phyloP scores from a whole-genome alignment of 2,797 vertebrate genomes.

The Eidolon dupreanum region DNA sequence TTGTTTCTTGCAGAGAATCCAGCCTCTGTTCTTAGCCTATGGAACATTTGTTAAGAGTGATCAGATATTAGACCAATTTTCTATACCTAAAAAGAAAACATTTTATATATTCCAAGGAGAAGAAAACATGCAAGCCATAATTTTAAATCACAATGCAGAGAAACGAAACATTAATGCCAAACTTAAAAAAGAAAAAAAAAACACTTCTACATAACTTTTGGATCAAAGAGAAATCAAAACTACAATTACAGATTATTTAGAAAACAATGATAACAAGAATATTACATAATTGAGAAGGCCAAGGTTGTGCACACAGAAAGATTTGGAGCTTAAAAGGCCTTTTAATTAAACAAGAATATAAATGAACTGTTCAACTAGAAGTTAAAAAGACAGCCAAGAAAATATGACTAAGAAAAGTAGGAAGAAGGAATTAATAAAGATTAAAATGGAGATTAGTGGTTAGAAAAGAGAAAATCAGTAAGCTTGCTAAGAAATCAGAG shows the following conservation, averaged over 20 bases:
- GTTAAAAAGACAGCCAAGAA: conserved; percentile 32
- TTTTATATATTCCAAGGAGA: not conserved
- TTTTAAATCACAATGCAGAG: not conserved
- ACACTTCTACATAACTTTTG: not conserved
- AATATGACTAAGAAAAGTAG: not conserved
- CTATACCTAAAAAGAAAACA: not conserved
- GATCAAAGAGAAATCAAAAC: not conserved
- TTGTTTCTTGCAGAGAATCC: not conserved
- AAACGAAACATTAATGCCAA: not conserved
- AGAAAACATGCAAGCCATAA: not conserved
- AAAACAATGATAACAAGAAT: not conserved
- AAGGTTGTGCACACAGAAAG: not conserved
- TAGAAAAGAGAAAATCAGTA: conserved; percentile 17
- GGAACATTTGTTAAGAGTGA: not conserved
- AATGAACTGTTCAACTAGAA: not conserved
- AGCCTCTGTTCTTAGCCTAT: not conserved
- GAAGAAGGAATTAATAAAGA: not conserved
- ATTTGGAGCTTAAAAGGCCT: not conserved
- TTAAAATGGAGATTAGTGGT: not conserved
- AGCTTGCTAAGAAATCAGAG: not conserved
- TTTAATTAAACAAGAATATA: conserved; percentile 17
- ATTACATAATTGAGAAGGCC: not conserved
- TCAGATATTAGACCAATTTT: not conserved
- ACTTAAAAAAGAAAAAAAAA: not conserved
- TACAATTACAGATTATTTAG: not conserved